These are phyloP conservation scores for Yponomeuta malinellus DNA, from an alignment of 2,888 invertebrate genomes.

Conservation along the genomic window DNA sequence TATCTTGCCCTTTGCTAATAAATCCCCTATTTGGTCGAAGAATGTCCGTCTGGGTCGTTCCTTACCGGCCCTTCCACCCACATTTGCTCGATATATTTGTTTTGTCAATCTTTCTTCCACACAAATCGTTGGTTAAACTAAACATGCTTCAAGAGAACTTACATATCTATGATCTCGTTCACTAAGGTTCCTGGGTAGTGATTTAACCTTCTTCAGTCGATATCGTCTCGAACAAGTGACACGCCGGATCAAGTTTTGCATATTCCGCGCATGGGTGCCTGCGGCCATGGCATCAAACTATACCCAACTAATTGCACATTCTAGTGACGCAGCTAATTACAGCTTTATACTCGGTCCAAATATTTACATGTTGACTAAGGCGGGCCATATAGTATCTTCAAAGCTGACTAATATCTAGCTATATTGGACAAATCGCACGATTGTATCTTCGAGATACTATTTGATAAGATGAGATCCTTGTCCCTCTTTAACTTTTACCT, in stretches of 20 bases:
- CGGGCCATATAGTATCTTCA: no score
- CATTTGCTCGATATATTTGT: no score
- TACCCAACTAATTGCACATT: neutral
- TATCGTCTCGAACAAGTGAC: neutral
- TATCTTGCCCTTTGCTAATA: no score
- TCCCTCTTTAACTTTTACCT: no score
- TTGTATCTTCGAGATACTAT: no score
- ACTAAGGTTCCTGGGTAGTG: neutral
- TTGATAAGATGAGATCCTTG: no score
- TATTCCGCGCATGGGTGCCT: neutral
- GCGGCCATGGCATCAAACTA: neutral
- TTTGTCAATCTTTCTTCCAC: no score
- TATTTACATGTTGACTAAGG: neutral
- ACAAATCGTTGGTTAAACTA: neutral
- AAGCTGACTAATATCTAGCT: no score
- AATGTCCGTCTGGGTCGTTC: no score
- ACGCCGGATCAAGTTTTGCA: neutral
- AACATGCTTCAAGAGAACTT: neutral
- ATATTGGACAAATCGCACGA: no score
- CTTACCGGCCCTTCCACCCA: no score
- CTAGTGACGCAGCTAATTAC: neutral
- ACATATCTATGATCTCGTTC: neutral
- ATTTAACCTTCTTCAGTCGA: neutral
- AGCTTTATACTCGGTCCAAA: neutral
- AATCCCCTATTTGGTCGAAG: no score